Percentiles rank a stretch among this genome's conserved stretches.
These are phyloP conservation scores for Cydia splendana DNA, from an alignment of 1,140 invertebrate genomes.

Conservation along the genomic window DNA sequence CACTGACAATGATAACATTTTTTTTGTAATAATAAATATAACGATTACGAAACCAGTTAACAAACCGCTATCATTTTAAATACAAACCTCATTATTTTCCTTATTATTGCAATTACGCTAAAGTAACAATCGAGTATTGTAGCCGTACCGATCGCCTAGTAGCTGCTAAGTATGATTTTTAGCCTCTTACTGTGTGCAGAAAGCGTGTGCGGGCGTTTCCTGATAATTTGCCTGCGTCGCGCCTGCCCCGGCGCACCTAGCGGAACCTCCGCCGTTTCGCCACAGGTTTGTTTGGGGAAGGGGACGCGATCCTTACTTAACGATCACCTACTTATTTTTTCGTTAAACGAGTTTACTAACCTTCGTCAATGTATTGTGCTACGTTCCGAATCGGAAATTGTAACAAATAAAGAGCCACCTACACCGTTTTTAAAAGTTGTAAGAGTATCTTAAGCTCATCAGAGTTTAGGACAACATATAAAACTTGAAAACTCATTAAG, in stretches of 20 bases:
- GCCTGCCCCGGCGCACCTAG: slow-evolving; percentile 48
- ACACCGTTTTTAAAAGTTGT: not conserved
- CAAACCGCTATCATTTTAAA: slow-evolving; percentile 8
- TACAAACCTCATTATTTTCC: slow-evolving; percentile 24
- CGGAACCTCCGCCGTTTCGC: slow-evolving; percentile 44
- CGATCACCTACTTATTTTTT: slow-evolving; percentile 10
- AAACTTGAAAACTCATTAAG: slow-evolving; percentile 19
- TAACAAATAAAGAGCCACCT: not conserved
- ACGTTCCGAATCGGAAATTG: not conserved
- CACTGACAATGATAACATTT: not conserved
- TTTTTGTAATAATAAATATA: not conserved
- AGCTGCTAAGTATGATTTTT: slow-evolving; percentile 57
- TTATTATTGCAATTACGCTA: slow-evolving; percentile 30
- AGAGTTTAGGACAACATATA: not conserved
- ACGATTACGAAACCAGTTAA: slow-evolving; percentile 3
- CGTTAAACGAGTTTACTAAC: not conserved
- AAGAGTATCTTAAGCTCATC: not conserved
- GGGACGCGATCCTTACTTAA: slow-evolving; percentile 18
- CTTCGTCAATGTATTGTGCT: not conserved
- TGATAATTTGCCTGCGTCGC: slow-evolving; percentile 61
- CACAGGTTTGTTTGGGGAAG: slow-evolving; percentile 6
- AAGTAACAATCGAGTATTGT: slow-evolving; percentile 36
- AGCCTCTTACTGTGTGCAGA: slow-evolving; percentile 67
- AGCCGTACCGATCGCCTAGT: slow-evolving; percentile 41
- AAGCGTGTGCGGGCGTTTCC: slow-evolving; percentile 64